Evolutionary conservation across 2,797 vertebrate species (phyloP).

Genomic region (Limnodromus scolopaceus): DNA sequence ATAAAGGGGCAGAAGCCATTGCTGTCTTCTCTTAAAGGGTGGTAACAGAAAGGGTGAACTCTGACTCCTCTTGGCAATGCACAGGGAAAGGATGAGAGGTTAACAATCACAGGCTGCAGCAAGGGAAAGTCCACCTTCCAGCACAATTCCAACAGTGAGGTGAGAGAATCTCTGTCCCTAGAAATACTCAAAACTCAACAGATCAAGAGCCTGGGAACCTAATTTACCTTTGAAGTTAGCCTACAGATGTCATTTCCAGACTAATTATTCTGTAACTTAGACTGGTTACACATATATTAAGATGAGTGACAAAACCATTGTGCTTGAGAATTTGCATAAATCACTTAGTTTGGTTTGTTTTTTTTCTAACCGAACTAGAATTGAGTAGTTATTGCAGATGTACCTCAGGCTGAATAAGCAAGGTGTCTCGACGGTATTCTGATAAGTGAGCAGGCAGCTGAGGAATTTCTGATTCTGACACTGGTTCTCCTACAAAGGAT

Average conservation of each 20-base stretch:
- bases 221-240: neutral
- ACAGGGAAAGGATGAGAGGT: neutral
- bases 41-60: neutral
- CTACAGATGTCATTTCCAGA: neutral
- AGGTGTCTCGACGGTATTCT: constrained; percentile 81
- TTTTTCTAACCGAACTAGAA: neutral
- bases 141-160: neutral
- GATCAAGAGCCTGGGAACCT: neutral
- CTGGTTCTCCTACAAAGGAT: constrained; percentile 80
- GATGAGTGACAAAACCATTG: neutral
- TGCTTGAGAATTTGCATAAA: neutral
- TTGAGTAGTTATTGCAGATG: neutral
- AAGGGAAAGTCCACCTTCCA: neutral
- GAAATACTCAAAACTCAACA: neutral
- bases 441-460: constrained; percentile 86
- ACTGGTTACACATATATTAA: neutral
- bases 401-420: constrained; percentile 93
- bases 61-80: neutral
- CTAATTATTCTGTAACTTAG: neutral
- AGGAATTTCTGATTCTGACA: constrained; percentile 63
- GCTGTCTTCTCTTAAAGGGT: neutral
- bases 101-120: neutral
- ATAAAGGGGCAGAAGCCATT: neutral
- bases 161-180: neutral
- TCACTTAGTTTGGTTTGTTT: neutral